Conservation (phyloP, 2,888 invertebrate genomes). For the Tetragnatha montana region DNA sequence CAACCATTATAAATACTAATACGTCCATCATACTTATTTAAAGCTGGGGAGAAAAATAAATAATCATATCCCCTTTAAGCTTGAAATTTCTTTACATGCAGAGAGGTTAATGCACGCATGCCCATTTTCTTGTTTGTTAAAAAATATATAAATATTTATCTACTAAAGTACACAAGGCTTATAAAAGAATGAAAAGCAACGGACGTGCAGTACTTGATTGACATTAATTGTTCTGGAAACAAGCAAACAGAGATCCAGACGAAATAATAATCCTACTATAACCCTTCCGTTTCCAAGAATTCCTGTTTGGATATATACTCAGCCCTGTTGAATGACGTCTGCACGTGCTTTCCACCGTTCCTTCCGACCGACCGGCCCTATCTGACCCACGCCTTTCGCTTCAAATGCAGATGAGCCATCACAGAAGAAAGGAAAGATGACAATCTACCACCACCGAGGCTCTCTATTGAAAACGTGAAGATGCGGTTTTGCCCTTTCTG, state of each 20-base stretch:
- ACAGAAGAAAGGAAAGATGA: constrained; percentile 8
- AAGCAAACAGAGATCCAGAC: background rate
- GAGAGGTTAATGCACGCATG: too few relatives aligned
- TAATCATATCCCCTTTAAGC: too few relatives aligned
- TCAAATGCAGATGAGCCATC: constrained; percentile 11
- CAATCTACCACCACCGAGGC: background rate
- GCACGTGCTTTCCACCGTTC: background rate
- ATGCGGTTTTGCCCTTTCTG: constrained; percentile 28
- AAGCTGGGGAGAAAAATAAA: too few relatives aligned
- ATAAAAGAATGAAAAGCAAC: background rate
- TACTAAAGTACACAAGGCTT: background rate
- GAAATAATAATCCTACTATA: background rate
- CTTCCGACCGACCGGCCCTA: background rate
- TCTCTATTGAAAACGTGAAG: constrained; percentile 6
- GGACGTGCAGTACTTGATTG: background rate
- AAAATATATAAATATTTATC: too few relatives aligned
- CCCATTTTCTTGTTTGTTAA: too few relatives aligned
- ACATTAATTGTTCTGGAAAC: background rate
- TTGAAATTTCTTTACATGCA: too few relatives aligned
- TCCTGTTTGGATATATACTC: background rate
- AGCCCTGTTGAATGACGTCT: background rate
- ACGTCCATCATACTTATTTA: too few relatives aligned
- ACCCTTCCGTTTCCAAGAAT: background rate
- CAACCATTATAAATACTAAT: too few relatives aligned
- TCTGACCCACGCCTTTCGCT: constrained; percentile 11